Conservation (phyloP, 2,113 vertebrate species). For the Leiothrix lutea region DNA sequence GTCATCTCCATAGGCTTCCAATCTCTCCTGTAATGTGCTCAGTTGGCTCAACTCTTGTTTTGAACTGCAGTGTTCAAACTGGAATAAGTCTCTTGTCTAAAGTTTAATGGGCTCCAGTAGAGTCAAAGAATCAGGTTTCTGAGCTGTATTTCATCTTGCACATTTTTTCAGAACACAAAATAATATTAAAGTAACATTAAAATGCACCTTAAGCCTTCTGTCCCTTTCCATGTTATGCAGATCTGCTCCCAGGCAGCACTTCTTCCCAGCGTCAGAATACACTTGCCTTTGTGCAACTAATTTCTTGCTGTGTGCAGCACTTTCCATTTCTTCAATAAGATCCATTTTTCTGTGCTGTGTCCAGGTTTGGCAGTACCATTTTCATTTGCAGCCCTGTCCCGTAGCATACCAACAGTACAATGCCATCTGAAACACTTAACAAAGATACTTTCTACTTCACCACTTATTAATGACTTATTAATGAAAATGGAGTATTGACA, state of each 20-base stretch:
- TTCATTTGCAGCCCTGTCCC: neutral
- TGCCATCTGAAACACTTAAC: neutral
- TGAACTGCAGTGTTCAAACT: neutral
- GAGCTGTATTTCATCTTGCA: neutral
- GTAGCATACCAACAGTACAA: neutral
- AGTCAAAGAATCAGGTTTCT: neutral
- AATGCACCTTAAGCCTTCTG: neutral
- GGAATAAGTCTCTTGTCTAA: neutral
- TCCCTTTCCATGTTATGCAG: neutral
- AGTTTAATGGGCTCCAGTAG: neutral
- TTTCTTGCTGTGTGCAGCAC: neutral
- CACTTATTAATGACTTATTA: neutral
- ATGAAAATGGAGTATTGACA: neutral
- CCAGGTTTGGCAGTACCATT: neutral
- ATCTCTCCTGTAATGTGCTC: neutral
- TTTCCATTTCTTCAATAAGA: neutral
- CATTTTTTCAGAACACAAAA: neutral
- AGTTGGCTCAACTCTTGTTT: neutral
- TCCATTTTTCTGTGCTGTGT: neutral
- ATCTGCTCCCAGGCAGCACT: neutral
- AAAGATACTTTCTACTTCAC: neutral
- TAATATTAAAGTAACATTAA: neutral
- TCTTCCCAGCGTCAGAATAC: neutral
- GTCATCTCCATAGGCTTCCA: accelerated
- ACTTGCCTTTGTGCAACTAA: neutral